Conservation (phyloP, 2,888 invertebrate genomes). For the Hermaeophaga mercurialis region DNA sequence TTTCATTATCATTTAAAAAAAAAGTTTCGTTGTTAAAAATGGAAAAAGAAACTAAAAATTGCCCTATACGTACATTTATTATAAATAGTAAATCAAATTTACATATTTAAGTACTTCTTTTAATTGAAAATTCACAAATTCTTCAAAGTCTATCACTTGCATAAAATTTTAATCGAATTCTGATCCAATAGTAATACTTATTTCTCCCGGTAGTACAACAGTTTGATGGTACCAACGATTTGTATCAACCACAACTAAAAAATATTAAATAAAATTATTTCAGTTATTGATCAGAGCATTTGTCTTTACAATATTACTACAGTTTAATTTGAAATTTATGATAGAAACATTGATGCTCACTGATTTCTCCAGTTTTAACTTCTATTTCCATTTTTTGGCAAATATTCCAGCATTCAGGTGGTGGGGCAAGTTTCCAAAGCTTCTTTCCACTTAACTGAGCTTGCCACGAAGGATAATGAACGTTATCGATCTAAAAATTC, state of each 20-base stretch:
- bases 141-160: slow-evolving; percentile 6
- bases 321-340: too few species aligned
- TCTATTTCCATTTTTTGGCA: slow-evolving; percentile 72
- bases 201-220: slow-evolving; percentile 79
- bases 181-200: slow-evolving; percentile 95
- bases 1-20: too few species aligned
- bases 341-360: slow-evolving; percentile 62
- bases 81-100: too few species aligned
- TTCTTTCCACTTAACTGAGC: slow-evolving; percentile 91
- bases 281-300: too few species aligned
- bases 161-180: slow-evolving; percentile 79
- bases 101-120: too few species aligned
- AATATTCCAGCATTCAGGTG: slow-evolving; percentile 85
- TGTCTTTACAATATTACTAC: too few species aligned
- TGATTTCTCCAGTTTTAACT: slow-evolving; percentile 87
- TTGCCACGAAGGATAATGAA: slow-evolving; percentile 94
- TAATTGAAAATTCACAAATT: too few species aligned
- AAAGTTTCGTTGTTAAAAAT: too few species aligned
- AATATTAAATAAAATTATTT: too few species aligned
- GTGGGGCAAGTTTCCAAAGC: slow-evolving; percentile 88
- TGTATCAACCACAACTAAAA: slow-evolving; percentile 88
- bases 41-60: too few species aligned
- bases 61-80: too few species aligned
- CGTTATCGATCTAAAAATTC: slow-evolving; percentile 83
- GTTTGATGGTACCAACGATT: slow-evolving; percentile 97